Percentiles rank a stretch among this genome's conserved stretches.
These are phyloP conservation scores for Holotrichia oblita DNA, from an alignment of 1,140 invertebrate genomes.

Conservation along the genomic window DNA sequence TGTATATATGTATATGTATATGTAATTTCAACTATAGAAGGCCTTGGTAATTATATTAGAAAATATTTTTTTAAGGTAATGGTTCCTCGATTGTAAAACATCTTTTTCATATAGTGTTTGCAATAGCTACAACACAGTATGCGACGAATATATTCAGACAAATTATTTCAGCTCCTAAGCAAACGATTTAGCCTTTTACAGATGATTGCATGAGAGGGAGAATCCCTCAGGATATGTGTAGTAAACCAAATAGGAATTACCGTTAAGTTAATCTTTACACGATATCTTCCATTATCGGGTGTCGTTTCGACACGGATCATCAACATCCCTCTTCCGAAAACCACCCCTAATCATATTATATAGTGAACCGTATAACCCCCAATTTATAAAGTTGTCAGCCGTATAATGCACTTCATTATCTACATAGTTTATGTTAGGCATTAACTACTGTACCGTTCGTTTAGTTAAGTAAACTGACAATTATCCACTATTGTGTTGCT, in stretches of 20 bases:
- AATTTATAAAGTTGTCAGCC: slow-evolving; percentile 41
- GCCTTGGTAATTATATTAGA: too few species aligned
- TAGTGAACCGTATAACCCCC: slow-evolving; percentile 34
- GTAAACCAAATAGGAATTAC: slow-evolving; percentile 41
- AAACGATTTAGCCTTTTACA: slow-evolving; percentile 32
- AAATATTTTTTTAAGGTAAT: too few species aligned
- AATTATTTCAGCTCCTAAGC: slow-evolving; percentile 7
- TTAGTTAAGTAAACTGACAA: slow-evolving; percentile 36
- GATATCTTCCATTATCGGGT: slow-evolving; percentile 40
- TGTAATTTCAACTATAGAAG: too few species aligned
- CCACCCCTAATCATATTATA: slow-evolving; percentile 38
- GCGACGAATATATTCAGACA: neutral
- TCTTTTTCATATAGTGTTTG: neutral
- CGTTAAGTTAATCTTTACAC: slow-evolving; percentile 40
- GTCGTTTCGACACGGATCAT: slow-evolving; percentile 38
- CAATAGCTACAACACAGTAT: neutral
- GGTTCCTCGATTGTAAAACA: too few species aligned
- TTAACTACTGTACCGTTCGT: slow-evolving; percentile 25
- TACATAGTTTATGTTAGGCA: slow-evolving; percentile 29
- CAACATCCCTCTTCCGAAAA: slow-evolving; percentile 13
- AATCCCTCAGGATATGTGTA: slow-evolving; percentile 39
- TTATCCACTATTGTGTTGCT: slow-evolving; percentile 8
- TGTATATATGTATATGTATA: too few species aligned
- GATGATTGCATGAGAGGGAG: slow-evolving; percentile 18
- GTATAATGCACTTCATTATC: slow-evolving; percentile 38